Percentiles rank a stretch among this genome's conserved stretches.
Conservation (phyloP, 2,888 invertebrate genomes). For the Eupeodes latifasciatus region DNA sequence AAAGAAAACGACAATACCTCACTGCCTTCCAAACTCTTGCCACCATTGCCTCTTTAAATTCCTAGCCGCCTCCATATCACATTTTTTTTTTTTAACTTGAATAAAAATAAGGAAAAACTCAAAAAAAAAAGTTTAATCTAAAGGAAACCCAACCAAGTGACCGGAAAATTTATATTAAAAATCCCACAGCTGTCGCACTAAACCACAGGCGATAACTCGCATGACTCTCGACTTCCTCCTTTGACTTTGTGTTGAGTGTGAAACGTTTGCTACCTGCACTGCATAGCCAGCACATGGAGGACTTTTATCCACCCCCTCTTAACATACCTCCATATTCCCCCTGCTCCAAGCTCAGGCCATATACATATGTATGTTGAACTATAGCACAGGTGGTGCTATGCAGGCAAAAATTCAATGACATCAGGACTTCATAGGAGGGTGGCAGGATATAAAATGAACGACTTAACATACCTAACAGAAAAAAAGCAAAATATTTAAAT, state of each 20-base stretch:
- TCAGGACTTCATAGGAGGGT: constrained; percentile 9
- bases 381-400: constrained; percentile 52
- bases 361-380: neutral
- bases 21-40: neutral
- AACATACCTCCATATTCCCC: constrained; percentile 44
- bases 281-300: constrained; percentile 8
- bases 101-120: constrained; percentile 34
- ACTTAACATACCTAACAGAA: neutral
- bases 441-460: constrained; percentile 53
- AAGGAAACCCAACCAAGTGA: constrained; percentile 67
- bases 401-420: constrained; percentile 51
- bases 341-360: constrained; percentile 11
- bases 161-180: constrained; percentile 77
- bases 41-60: constrained; percentile 12
- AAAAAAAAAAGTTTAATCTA: constrained; percentile 50
- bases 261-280: constrained; percentile 37
- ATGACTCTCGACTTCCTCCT: constrained; percentile 69
- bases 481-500: constrained; percentile 51
- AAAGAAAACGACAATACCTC: constrained; percentile 29
- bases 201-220: constrained; percentile 76
- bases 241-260: constrained; percentile 49
- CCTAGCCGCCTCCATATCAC: neutral
- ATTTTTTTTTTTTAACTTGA: neutral
- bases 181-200: constrained; percentile 75
- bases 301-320: neutral